A percentile compares a stretch with the other conserved stretches of the same genome.
Conservation (phyloP, 1,140 invertebrate genomes). For the Ceratina japonica region DNA sequence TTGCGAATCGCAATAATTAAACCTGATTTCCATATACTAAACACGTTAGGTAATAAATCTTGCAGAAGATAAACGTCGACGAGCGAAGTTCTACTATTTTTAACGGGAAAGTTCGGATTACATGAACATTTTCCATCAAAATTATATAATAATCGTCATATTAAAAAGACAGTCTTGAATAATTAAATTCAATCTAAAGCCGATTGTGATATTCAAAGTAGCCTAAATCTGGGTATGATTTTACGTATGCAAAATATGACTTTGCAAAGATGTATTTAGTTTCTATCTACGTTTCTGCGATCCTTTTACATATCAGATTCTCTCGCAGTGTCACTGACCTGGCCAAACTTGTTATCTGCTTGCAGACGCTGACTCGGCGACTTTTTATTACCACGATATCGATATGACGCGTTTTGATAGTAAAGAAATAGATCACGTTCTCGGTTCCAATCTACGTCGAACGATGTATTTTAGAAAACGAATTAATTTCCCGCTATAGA, state of each 20-base stretch:
- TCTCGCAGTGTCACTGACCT: not conserved
- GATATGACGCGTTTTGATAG: not conserved
- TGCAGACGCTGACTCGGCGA: conserved; percentile 18
- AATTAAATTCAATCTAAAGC: too few relatives aligned
- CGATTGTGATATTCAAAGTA: too few relatives aligned
- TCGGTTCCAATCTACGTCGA: too few relatives aligned
- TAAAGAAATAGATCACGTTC: too few relatives aligned
- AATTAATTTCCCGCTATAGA: too few relatives aligned
- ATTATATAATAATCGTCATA: not conserved
- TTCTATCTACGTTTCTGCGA: not conserved
- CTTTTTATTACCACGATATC: not conserved
- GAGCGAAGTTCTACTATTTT: too few relatives aligned
- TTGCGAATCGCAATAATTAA: too few relatives aligned
- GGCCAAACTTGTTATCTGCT: not conserved
- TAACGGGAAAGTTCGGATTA: not conserved
- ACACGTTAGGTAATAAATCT: too few relatives aligned
- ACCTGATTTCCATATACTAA: too few relatives aligned
- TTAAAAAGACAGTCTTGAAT: not conserved
- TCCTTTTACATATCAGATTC: not conserved
- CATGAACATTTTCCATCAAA: not conserved
- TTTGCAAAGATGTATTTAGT: not conserved
- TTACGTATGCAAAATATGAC: not conserved
- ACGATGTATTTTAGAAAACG: too few relatives aligned
- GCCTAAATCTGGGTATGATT: not conserved
- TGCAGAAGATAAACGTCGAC: too few relatives aligned